Conservation (phyloP, 2,888 invertebrate genomes). For the Adelognathus sp. region DNA sequence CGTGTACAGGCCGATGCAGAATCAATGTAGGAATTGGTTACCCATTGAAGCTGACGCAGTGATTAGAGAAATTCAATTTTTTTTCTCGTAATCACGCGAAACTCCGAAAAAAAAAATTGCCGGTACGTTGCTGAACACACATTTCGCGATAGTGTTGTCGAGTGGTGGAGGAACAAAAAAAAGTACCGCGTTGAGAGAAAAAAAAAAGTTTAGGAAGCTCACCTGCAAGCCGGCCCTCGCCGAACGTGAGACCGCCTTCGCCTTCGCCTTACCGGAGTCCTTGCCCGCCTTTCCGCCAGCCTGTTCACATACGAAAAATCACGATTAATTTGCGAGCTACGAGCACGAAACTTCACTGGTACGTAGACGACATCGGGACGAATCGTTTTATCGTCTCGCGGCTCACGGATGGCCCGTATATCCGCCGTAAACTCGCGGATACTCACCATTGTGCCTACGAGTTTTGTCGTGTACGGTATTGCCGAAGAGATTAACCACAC, state of each 20-base stretch:
- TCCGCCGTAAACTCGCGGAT: constrained; percentile 78
- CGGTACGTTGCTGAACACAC: too few relatives aligned
- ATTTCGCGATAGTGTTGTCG: too few relatives aligned
- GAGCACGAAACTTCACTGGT: constrained; percentile 84
- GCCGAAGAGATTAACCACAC: constrained; percentile 66
- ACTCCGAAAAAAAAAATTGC: too few relatives aligned
- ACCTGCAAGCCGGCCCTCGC: constrained; percentile 99
- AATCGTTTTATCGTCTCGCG: constrained; percentile 61
- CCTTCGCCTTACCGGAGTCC: constrained; percentile 99
- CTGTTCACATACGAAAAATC: constrained; percentile 83
- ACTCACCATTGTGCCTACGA: constrained; percentile 81
- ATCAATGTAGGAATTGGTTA: too few relatives aligned
- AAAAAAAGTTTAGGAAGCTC: constrained; percentile 71
- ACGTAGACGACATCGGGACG: constrained; percentile 77
- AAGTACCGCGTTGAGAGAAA: not conserved
- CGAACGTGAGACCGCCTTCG: constrained; percentile 99
- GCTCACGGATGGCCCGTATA: constrained; percentile 73
- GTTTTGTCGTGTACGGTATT: constrained; percentile 64
- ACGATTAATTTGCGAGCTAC: constrained; percentile 84
- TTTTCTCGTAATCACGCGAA: too few relatives aligned
- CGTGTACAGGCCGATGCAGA: too few relatives aligned
- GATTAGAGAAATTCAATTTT: too few relatives aligned
- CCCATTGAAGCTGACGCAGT: too few relatives aligned
- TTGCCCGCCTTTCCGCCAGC: constrained; percentile 99
- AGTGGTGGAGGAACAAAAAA: not conserved